Evolutionary conservation across 1,140 invertebrate species (phyloP), one percentile per base, ranked within the genome.

Genomic region (Goniozus legneri): DNA sequence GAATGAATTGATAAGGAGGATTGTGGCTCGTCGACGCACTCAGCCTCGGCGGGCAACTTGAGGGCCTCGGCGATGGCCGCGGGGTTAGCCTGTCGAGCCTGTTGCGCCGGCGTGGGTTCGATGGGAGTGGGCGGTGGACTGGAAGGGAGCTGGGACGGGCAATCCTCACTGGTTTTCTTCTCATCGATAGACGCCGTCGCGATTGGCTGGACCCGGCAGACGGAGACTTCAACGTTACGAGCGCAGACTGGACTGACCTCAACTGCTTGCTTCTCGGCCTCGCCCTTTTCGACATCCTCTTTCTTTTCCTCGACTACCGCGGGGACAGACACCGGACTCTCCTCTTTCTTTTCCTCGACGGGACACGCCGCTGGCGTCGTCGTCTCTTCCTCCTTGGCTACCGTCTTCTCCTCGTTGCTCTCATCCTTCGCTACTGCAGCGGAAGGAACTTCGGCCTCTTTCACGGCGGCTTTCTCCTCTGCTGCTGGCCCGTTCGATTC

Each of bases 161-260:
- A 59, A 47, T 76, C 73, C 69, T 73, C 72, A 71, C 60, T 73
- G 71, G 73, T 69, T 73, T 73, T 73, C 68, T 67, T 76, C 72
- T 73, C 71, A 73, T 68, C 72, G 65, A 71, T 66, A 73, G 73
- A 73, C 65, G 73, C 59, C 64, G 68, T 59, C 52, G 59, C 60
- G 57, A 59, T 55, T 59, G 55, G 43, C 37, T 58, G 51, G 44
- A 58, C 47, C 37, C 41, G 56, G 36, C 47, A 57, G 47, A 58
- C 38, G 42, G 54, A 52, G 37, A 47, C 52, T 47, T 54, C 52
- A 51, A 59, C 40, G 30, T 35, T 39, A 40, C 43, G 56, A 58
- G 47, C 52, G n/a, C n/a, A n/a, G 20, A 51, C 52, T 60, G 46
- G 62, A 74, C 72, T 76, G 72, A 75, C 72, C 72, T 76, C 73